Base-by-base conservation (phyloP, 2,113 vertebrate species). In the Tringa solitaria region DNA sequence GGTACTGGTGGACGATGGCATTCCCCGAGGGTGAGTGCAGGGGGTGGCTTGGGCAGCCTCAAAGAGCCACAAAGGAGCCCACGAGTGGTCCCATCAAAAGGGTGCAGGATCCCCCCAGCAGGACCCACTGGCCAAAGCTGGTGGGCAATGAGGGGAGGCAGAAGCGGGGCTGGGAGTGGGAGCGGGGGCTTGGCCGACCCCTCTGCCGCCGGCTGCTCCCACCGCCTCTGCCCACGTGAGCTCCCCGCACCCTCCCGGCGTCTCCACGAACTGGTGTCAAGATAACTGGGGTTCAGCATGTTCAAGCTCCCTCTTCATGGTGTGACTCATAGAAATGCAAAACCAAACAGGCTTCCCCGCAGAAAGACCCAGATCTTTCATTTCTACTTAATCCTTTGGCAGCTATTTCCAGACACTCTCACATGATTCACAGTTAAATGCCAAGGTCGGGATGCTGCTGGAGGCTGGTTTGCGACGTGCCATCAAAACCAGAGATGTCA, bases 141-240 rank as follows among this genome's bases (percentile, higher is more conserved):
- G 54, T 57, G 67, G 32, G 50, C 15, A 41, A 12, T 14, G 22
- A 45, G 9, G 10, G 48, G 61, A 76, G 19, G 82, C 72, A 91
- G 68, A 64, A 67, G 14, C 56, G 30, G 56, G 30, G 61, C 84
- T 83, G 32, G 84, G 50, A 1, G 2, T 0, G 1, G 54, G 67
- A 23, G 22, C 4, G 8, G 53, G 69, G 51, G 10, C 45, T 87
- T 6, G 23, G 15, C 41, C 51, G 65, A 19, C 37, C 27, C 56
- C 32, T 75, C 60, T 87, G 67, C 75, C 17, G 19, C 45, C 19
- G 59, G 37, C 12, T 32, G 48, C 41, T 80, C 60, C 60, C 35
- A 21, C 14, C 9, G 3, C 39, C 33, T 32, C 75, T 28, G 45
- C 35, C 85, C 67, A 4, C 2, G 3, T 1, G 0, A 0, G 0